These are phyloP conservation scores for Acholoe squamosa DNA, from an alignment of 2,888 invertebrate species.

Conservation along the genomic window DNA sequence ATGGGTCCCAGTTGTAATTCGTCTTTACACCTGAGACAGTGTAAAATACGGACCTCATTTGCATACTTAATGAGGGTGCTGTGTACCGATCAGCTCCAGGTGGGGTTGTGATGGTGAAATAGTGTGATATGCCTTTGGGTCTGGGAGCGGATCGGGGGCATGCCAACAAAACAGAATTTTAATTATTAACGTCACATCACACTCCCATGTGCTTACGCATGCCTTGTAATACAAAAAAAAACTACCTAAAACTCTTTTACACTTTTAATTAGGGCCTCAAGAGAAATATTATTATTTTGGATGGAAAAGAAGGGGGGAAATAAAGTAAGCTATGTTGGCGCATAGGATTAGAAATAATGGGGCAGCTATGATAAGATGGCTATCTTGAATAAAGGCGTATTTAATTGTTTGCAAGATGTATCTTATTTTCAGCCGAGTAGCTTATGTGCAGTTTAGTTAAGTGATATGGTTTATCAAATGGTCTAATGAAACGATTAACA, in stretches of 20 bases:
- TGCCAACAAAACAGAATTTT: background rate
- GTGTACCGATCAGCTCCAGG: conserved; percentile 41
- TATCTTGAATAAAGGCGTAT: too few relatives aligned
- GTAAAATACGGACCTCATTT: background rate
- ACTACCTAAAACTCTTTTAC: conserved; percentile 4
- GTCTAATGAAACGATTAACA: too few relatives aligned
- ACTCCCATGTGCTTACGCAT: background rate
- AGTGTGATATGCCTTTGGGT: background rate
- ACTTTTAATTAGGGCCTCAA: background rate
- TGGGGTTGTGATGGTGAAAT: conserved; percentile 3
- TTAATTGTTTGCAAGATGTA: too few relatives aligned
- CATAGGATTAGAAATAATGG: too few relatives aligned
- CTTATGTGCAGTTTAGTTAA: too few relatives aligned
- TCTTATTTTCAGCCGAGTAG: too few relatives aligned
- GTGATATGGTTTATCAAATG: too few relatives aligned
- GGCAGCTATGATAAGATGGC: too few relatives aligned
- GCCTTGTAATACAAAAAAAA: conserved; percentile 1
- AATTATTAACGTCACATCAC: background rate
- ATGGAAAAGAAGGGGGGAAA: background rate
- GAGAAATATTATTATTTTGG: background rate
- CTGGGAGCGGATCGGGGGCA: background rate
- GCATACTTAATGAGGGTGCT: conserved; percentile 2
- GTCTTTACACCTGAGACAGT: conserved; percentile 27
- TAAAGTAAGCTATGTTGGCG: background rate
- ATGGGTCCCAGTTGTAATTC: background rate